Evolutionary conservation across 2,113 vertebrate genomes (phyloP).

Genomic region (mouse (Mus musculus)): GRCm39 chr16:49786501-49787000

Average conservation of each 20-base stretch:
- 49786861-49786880: background rate
- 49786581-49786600: conserved; percentile 28
- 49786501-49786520: background rate
- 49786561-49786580: background rate
- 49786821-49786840: background rate
- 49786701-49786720: background rate
- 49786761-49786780: background rate
- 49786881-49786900: too few relatives aligned
- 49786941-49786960: too few relatives aligned
- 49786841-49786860: background rate
- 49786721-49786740: background rate
- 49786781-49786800: background rate
- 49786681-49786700: background rate
- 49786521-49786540: conserved; percentile 29
- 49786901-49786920: too few relatives aligned
- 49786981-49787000: background rate
- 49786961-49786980: too few relatives aligned
- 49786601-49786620: background rate
- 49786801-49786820: background rate
- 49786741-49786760: background rate
- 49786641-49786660: background rate
- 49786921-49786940: too few relatives aligned
- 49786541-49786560: background rate
- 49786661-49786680: background rate
- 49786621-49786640: background rate